These are phyloP conservation scores for Pardalotus punctatus DNA, from an alignment of 2,113 vertebrate species.

Conservation along the genomic window DNA sequence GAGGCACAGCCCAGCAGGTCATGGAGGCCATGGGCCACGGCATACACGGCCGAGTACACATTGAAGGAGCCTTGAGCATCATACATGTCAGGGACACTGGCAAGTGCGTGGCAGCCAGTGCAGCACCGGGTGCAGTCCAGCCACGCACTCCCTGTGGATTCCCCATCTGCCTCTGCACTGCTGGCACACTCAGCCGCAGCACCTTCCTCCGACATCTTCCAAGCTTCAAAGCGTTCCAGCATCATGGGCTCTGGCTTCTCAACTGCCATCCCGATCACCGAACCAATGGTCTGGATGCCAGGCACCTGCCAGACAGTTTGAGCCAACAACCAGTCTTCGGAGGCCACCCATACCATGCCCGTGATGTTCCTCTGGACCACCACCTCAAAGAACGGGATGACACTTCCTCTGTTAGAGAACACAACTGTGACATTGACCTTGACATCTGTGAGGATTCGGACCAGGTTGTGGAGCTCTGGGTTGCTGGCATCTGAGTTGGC, in stretches of 20 bases:
- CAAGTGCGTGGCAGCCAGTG: constrained; percentile 4
- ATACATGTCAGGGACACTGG: accelerated
- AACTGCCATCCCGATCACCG: constrained; percentile 76
- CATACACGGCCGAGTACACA: constrained; percentile 75
- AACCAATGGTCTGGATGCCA: constrained; percentile 71
- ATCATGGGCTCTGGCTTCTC: not conserved
- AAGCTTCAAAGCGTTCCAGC: constrained; percentile 67
- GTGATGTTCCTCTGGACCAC: constrained; percentile 74
- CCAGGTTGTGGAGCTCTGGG: not conserved
- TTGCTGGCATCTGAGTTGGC: not conserved
- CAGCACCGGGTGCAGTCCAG: constrained; percentile 71
- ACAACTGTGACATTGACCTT: constrained; percentile 56
- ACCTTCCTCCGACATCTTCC: not conserved
- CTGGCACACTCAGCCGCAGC: accelerated
- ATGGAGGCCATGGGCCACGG: constrained; percentile 79
- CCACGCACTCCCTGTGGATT: accelerated
- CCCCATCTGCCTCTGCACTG: accelerated
- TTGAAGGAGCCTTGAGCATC: constrained; percentile 68
- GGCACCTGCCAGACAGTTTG: constrained; percentile 34
- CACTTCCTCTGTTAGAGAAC: not conserved
- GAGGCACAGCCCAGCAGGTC: constrained; percentile 72
- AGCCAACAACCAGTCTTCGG: constrained; percentile 77
- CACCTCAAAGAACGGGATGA: constrained; percentile 60
- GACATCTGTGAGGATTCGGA: constrained; percentile 8
- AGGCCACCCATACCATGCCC: constrained; percentile 82